phyloP scores from a whole-genome alignment of 2,113 vertebrate species.

The Sebastes schlegelii region DNA sequence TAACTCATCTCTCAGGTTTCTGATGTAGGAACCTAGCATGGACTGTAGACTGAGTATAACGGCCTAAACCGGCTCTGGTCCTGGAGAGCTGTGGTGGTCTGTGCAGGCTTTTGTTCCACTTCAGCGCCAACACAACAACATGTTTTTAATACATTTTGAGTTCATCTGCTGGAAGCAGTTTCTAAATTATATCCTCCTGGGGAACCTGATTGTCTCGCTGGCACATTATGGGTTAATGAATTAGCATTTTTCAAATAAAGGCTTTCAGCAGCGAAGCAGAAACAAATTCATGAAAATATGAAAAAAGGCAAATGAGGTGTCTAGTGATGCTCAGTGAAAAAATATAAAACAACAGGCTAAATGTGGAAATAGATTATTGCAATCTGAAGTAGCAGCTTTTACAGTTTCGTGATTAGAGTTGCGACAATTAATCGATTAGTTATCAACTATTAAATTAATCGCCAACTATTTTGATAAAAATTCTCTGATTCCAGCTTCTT shows the following conservation, averaged over 20 bases:
- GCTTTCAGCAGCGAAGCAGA: neutral
- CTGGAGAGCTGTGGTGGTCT: constrained; percentile 30
- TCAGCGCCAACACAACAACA: constrained; percentile 26
- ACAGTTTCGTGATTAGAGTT: neutral
- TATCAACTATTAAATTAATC: no score
- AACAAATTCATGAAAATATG: neutral
- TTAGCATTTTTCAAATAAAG: neutral
- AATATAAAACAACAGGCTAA: neutral
- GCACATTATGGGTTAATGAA: no score
- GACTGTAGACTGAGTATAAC: constrained; percentile 73
- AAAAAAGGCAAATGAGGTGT: neutral
- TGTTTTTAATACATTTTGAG: neutral
- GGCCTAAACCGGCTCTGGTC: constrained; percentile 66
- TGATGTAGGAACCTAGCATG: constrained; percentile 84
- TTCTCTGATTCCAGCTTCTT: no score
- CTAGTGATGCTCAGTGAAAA: neutral
- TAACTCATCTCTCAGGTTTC: constrained; percentile 78
- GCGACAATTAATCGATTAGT: no score
- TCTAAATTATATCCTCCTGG: neutral
- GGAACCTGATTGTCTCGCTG: neutral
- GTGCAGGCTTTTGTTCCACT: constrained; percentile 66
- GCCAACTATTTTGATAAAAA: no score
- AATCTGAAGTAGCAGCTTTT: neutral
- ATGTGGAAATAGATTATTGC: neutral
- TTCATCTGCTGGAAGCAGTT: constrained; percentile 1